phyloP scores from a whole-genome alignment of 2,888 invertebrate genomes.

The Spodoptera picta region DNA sequence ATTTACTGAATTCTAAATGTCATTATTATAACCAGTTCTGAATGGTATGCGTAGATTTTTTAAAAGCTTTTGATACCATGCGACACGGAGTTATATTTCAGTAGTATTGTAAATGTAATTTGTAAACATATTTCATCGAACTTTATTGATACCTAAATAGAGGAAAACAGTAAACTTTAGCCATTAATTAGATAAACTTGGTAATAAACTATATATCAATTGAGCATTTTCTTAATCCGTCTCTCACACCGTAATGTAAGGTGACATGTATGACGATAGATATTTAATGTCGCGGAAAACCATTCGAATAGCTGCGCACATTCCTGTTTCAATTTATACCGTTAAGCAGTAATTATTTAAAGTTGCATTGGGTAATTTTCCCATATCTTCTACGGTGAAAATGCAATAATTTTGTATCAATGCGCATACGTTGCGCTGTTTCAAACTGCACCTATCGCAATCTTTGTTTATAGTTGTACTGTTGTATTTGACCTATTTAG shows the following conservation, averaged over 20 bases:
- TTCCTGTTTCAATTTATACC: slow-evolving; percentile 53
- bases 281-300: slow-evolving; percentile 53
- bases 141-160: slow-evolving; percentile 1
- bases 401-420: slow-evolving; percentile 48
- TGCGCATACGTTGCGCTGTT: slow-evolving; percentile 11
- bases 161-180: slow-evolving; percentile 11
- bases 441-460: slow-evolving; percentile 22
- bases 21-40: no score
- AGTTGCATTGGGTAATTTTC: slow-evolving; percentile 45
- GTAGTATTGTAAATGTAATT: no score
- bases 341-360: slow-evolving; percentile 48
- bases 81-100: no score
- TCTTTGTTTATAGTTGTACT: slow-evolving; percentile 26
- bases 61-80: no score
- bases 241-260: slow-evolving; percentile 57
- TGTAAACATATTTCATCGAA: not conserved
- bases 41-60: no score
- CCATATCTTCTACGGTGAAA: slow-evolving; percentile 43
- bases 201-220: slow-evolving; percentile 10
- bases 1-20: not conserved
- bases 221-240: slow-evolving; percentile 6
- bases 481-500: slow-evolving; percentile 25
- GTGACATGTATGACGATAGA: slow-evolving; percentile 34
- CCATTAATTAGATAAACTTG: slow-evolving; percentile 13
- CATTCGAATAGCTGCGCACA: slow-evolving; percentile 48